Conservation (phyloP, 2,888 invertebrate species). For the Polydrusus tereticollis region DNA sequence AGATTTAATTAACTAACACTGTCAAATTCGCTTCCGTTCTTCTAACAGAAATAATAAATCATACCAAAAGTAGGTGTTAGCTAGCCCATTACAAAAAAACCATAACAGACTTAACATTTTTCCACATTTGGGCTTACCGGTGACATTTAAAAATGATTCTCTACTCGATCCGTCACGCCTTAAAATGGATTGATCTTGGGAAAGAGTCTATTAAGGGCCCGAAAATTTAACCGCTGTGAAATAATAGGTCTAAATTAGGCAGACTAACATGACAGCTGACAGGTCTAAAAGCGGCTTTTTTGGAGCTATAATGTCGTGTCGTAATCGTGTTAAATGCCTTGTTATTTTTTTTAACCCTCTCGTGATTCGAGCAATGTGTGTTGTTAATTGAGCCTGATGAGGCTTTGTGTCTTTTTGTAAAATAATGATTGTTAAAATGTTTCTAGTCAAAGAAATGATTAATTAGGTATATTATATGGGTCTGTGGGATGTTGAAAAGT, state of each 20-base stretch:
- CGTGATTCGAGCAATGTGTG: background rate
- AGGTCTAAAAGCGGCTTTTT: slow-evolving; percentile 19
- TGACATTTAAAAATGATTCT: slow-evolving; percentile 24
- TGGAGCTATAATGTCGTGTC: background rate
- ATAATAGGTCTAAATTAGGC: slow-evolving; percentile 32
- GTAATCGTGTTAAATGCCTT: background rate
- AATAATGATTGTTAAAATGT: too few species aligned
- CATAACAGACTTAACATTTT: background rate
- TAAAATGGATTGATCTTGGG: slow-evolving; percentile 2
- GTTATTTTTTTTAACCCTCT: background rate
- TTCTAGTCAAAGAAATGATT: too few species aligned
- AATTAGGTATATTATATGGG: too few species aligned
- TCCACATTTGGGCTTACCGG: slow-evolving; percentile 1
- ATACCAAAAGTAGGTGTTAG: background rate
- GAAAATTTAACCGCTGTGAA: too few species aligned
- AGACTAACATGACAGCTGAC: slow-evolving; percentile 39
- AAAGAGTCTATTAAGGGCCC: background rate
- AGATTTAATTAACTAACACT: too few species aligned
- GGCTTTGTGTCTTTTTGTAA: background rate
- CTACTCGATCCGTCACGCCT: slow-evolving; percentile 12
- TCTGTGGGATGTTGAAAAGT: too few species aligned
- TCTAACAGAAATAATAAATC: background rate
- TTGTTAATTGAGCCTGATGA: background rate
- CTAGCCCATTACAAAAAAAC: background rate
- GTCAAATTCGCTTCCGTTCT: too few species aligned